Conservation (phyloP, 35 echinoderm and acorn worm genomes). For the Acanthaster planci region DNA sequence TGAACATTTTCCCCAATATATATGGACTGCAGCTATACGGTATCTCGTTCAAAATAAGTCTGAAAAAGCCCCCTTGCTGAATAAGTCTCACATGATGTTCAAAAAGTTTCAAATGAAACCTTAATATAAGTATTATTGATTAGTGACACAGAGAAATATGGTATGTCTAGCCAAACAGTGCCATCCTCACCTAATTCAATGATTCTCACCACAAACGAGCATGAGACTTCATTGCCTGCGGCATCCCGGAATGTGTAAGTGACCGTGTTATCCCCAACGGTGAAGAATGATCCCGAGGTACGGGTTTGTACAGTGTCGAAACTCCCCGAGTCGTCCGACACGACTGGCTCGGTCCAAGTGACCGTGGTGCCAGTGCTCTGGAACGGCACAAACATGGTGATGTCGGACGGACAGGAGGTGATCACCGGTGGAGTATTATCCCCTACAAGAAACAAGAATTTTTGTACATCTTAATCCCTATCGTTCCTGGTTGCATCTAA, state of each 20-base stretch:
- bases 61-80: too few relatives aligned
- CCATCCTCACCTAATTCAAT: neutral
- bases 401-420: conserved; percentile 38
- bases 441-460: neutral
- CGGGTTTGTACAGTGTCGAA: conserved; percentile 25
- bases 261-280: conserved; percentile 43
- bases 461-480: neutral
- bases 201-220: conserved; percentile 50
- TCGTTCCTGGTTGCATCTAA: neutral
- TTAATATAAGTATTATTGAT: too few relatives aligned
- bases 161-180: too few relatives aligned
- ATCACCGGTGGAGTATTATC: conserved; percentile 16
- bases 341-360: conserved; percentile 59
- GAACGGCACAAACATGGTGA: conserved; percentile 28
- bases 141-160: too few relatives aligned
- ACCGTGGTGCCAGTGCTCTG: conserved; percentile 34
- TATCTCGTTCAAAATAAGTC: too few relatives aligned
- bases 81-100: too few relatives aligned
- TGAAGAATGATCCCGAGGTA: conserved; percentile 63
- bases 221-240: conserved; percentile 37
- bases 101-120: too few relatives aligned
- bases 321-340: conserved; percentile 48
- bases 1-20: too few relatives aligned
- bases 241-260: conserved; percentile 67
- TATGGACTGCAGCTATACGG: too few relatives aligned